Conservation (phyloP, 1,140 invertebrate species). For the Asobara japonica region DNA sequence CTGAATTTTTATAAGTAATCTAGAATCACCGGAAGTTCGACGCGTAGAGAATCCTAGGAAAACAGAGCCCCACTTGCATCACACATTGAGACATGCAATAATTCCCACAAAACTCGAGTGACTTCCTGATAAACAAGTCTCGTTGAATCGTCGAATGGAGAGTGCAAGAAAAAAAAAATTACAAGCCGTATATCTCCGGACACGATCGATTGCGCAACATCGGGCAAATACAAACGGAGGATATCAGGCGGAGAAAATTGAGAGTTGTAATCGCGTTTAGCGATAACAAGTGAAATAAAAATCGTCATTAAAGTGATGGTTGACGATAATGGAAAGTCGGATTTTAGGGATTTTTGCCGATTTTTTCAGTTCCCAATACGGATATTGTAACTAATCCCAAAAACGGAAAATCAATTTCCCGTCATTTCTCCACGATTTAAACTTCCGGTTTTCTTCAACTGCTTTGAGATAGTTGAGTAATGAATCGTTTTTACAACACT, state of each 20-base stretch:
- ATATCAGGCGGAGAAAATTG: not conserved
- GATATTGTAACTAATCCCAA: too few species aligned
- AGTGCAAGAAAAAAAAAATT: not conserved
- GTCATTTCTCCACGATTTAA: too few species aligned
- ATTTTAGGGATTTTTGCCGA: too few species aligned
- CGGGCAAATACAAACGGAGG: not conserved
- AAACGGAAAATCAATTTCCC: too few species aligned
- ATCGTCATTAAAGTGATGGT: too few species aligned
- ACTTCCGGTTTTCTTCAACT: too few species aligned
- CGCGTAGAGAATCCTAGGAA: not conserved
- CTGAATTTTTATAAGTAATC: not conserved
- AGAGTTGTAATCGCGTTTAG: not conserved
- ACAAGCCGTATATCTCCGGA: not conserved
- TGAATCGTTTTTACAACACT: too few species aligned
- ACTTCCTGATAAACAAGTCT: constrained; percentile 9
- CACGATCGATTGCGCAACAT: not conserved
- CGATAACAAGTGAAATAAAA: not conserved
- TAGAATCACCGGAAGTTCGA: not conserved
- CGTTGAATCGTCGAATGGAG: not conserved
- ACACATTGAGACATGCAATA: not conserved
- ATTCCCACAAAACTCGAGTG: not conserved
- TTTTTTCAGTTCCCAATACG: too few species aligned
- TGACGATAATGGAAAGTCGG: too few species aligned
- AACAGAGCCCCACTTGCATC: not conserved
- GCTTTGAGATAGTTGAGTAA: too few species aligned